These are phyloP conservation scores for Corbicula japonica DNA, from an alignment of 2,888 invertebrate genomes.

Conservation along the genomic window DNA sequence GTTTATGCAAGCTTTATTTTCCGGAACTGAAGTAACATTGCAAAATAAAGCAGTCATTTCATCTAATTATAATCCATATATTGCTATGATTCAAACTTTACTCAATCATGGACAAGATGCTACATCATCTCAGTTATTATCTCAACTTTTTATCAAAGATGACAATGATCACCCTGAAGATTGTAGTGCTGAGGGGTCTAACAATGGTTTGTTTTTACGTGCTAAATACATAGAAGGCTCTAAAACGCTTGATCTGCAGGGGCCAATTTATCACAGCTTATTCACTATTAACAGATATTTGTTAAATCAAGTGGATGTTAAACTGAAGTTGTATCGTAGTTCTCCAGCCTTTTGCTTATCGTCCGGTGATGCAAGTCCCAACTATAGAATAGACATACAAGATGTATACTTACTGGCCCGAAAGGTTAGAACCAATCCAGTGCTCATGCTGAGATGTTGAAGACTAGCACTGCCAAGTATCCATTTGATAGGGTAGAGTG, in stretches of 20 bases:
- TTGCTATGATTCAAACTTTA: conserved; percentile 38
- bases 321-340: conserved; percentile 57
- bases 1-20: no score
- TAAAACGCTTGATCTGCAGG: conserved; percentile 51
- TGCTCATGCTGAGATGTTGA: conserved; percentile 56
- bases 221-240: conserved; percentile 25
- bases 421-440: conserved; percentile 52
- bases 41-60: no score
- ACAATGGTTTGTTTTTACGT: conserved; percentile 37
- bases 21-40: no score
- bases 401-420: conserved; percentile 53
- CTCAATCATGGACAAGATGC: no score
- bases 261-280: conserved; percentile 49
- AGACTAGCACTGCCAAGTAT: conserved; percentile 52
- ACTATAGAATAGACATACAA: conserved; percentile 48
- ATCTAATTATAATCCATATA: conserved; percentile 49
- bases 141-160: conserved; percentile 44
- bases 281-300: conserved; percentile 51
- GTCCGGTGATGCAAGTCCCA: conserved; percentile 48
- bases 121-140: no score
- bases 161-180: conserved; percentile 37
- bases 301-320: conserved; percentile 61
- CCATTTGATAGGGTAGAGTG: conserved; percentile 48
- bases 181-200: conserved; percentile 25
- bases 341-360: conserved; percentile 55